A percentile compares a stretch with the other conserved stretches of the same genome.
Conservation (phyloP, 2,888 invertebrate genomes). For the Belgica antarctica region DNA sequence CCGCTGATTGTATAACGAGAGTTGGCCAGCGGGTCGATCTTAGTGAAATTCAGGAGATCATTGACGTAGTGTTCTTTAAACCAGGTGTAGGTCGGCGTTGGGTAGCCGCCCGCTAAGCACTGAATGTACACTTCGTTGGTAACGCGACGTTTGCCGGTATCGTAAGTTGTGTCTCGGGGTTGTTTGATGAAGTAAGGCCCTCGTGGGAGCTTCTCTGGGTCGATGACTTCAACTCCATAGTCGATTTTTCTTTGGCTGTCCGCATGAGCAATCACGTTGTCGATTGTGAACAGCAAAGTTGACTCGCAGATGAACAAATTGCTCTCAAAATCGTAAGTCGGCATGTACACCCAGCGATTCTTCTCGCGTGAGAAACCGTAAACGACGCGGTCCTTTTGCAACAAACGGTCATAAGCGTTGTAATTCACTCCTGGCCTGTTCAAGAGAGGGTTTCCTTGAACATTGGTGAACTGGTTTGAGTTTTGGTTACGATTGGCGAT, state of each 20-base stretch:
- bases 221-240: conserved; percentile 79
- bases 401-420: conserved; percentile 48
- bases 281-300: conserved; percentile 53
- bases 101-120: conserved; percentile 83
- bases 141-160: conserved; percentile 67
- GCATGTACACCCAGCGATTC: conserved; percentile 81
- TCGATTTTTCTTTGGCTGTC: conserved; percentile 78
- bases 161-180: conserved; percentile 79
- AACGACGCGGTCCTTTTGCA: conserved; percentile 69
- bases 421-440: conserved; percentile 27
- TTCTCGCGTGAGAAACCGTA: conserved; percentile 71
- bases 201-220: conserved; percentile 76
- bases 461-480: conserved; percentile 49
- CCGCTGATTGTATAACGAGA: conserved; percentile 82
- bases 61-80: conserved; percentile 83
- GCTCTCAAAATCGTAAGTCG: conserved; percentile 73
- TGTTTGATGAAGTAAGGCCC: conserved; percentile 88
- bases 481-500: conserved; percentile 1
- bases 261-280: conserved; percentile 69
- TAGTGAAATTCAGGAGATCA: conserved; percentile 67
- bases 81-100: conserved; percentile 87
- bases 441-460: conserved; percentile 47
- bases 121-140: conserved; percentile 74
- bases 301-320: conserved; percentile 83
- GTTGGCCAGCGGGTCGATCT: conserved; percentile 75